phyloP scores from a whole-genome alignment of 2,113 vertebrate species.

The Xiphophorus couchianus region DNA sequence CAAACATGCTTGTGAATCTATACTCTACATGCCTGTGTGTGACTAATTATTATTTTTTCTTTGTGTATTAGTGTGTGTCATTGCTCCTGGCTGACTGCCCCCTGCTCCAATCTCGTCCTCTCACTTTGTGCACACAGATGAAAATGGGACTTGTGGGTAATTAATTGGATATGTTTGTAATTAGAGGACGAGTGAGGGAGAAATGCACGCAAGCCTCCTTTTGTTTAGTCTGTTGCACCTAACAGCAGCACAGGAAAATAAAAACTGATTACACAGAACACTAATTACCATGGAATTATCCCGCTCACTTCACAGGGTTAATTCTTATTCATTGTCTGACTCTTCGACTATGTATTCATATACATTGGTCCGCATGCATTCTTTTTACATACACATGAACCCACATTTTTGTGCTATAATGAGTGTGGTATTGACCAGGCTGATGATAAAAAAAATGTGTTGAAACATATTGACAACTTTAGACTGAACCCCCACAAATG shows the following conservation, averaged over 20 bases:
- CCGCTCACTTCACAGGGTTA: constrained; percentile 73
- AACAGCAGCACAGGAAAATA: constrained; percentile 70
- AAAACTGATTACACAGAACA: constrained; percentile 80
- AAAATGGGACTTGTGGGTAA: constrained; percentile 75
- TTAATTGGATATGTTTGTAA: constrained; percentile 85
- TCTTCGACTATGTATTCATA: neutral
- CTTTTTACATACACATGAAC: constrained; percentile 6
- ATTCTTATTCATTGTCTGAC: constrained; percentile 47
- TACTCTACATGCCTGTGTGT: constrained; percentile 35
- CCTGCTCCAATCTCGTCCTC: constrained; percentile 53
- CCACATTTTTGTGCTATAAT: constrained; percentile 19
- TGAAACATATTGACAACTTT: constrained; percentile 20
- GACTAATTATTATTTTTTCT: constrained; percentile 64
- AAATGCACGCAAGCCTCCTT: constrained; percentile 61
- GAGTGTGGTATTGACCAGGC: constrained; percentile 27
- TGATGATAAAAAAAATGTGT: constrained; percentile 7
- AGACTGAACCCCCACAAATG: neutral
- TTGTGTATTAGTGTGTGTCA: constrained; percentile 61
- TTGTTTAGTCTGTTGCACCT: constrained; percentile 75
- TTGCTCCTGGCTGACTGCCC: constrained; percentile 50
- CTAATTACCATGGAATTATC: constrained; percentile 80
- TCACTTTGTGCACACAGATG: constrained; percentile 52
- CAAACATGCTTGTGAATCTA: constrained; percentile 21
- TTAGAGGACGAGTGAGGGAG: constrained; percentile 70
- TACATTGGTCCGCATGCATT: constrained; percentile 6